Conservation (phyloP, 2,797 vertebrate genomes). For the Cyprinodon diabolis region DNA sequence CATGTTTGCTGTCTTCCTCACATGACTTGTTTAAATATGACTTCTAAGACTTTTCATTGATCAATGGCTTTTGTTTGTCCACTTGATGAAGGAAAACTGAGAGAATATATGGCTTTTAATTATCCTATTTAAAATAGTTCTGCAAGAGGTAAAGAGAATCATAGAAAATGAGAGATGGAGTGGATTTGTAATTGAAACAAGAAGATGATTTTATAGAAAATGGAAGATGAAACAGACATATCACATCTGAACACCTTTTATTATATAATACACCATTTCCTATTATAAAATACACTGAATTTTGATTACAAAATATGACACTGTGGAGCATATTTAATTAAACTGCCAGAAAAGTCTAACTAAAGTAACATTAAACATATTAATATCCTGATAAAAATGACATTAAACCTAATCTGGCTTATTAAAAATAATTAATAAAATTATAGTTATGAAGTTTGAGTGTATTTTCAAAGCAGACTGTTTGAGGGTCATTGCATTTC, state of each 20-base stretch:
- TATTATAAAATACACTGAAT: neutral
- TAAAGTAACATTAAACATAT: neutral
- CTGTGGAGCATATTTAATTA: neutral
- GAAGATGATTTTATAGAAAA: neutral
- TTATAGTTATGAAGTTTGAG: neutral
- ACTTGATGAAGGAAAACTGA: too few species aligned
- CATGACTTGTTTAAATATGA: too few species aligned
- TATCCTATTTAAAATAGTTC: neutral
- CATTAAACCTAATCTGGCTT: neutral
- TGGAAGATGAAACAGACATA: neutral
- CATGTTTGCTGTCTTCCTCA: too few species aligned
- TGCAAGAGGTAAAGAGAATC: neutral
- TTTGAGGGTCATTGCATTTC: neutral
- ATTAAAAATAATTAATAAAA: neutral
- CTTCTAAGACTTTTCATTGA: too few species aligned
- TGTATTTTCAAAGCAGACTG: neutral
- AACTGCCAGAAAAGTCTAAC: neutral
- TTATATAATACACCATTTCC: neutral
- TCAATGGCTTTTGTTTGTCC: too few species aligned
- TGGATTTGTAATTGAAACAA: neutral
- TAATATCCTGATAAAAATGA: neutral
- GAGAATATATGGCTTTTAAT: too few species aligned
- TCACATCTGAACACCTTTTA: neutral
- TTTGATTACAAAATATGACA: neutral
- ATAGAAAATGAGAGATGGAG: neutral